Evolutionary conservation across 2,888 invertebrate species (phyloP), one percentile per base, ranked within the genome.

Genomic region (Nemurella pictetii): DNA sequence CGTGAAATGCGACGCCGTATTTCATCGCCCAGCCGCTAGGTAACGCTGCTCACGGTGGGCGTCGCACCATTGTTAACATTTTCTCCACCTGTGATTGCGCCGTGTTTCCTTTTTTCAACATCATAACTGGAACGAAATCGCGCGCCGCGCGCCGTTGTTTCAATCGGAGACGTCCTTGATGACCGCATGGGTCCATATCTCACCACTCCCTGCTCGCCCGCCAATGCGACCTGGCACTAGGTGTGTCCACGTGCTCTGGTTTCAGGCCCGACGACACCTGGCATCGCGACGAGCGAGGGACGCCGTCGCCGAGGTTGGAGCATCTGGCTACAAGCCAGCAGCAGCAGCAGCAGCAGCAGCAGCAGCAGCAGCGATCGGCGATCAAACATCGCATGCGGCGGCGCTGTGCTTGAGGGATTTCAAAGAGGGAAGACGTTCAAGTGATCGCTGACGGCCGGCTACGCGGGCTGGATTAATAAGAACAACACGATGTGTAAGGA

Each of bases 121-220:
- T 27, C 26, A 36, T 4, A 30, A 32, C 32, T 35, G 29, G 80
- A 80, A 80, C 80, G 29, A 80, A 80, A 80, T 26, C 27, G 75
- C 27, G 75, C 27, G 75, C 74, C 32, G 32, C 32, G 9, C 32
- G 32, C 55, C 75, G 75, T 75, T 75, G 26, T 26, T 78, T 20
- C 26, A 35, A 25, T 81, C 35, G 81, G 36, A 36, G 81, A 82
- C 72, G 82, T 28, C 82, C 82, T 82, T 82, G 80, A 32, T n/a
- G 30, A 29, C 26, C 75, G 75, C n/a, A 30, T n/a, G 55, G 55
- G 55, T 55, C 55, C 55, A 55, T 55, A 55, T 55, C 55, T 32
- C 80, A 80, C 80, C 80, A 80, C 80, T 80, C 80, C 80, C 80
- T 30, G 15, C 36, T 30, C 25, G 78, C 78, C 30, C 7, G 20